phyloP scores from a whole-genome alignment of 2,113 vertebrate species.

The Myocastor coypus region DNA sequence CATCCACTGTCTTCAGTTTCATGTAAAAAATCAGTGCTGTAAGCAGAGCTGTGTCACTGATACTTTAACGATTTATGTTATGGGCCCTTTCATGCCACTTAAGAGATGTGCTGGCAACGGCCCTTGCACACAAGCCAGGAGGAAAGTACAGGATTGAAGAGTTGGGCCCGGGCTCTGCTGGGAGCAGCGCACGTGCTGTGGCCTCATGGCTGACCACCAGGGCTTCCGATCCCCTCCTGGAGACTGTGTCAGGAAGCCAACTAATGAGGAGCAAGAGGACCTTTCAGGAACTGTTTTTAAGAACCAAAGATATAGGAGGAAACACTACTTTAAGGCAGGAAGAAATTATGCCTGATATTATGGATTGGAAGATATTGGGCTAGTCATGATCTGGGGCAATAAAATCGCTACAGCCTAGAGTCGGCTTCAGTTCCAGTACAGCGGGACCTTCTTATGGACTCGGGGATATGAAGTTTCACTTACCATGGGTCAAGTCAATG shows the following conservation, averaged over 20 bases:
- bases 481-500: neutral
- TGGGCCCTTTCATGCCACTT: neutral
- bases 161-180: neutral
- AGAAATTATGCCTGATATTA: neutral
- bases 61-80: neutral
- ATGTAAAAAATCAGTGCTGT: neutral
- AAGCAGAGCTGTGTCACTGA: neutral
- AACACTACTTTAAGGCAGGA: neutral
- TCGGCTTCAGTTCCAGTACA: neutral
- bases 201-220: neutral
- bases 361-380: neutral
- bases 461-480: neutral
- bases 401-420: neutral
- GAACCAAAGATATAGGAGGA: neutral
- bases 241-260: neutral
- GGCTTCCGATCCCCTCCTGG: neutral
- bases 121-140: neutral
- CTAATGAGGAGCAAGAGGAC: neutral
- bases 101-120: neutral
- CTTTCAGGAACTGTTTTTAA: neutral
- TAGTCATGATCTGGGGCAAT: neutral
- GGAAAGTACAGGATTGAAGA: neutral
- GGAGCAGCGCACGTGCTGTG: neutral
- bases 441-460: neutral
- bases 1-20: neutral